Evolutionary conservation across 1,140 invertebrate genomes (phyloP).

Genomic region (Andrena cerasifolii): DNA sequence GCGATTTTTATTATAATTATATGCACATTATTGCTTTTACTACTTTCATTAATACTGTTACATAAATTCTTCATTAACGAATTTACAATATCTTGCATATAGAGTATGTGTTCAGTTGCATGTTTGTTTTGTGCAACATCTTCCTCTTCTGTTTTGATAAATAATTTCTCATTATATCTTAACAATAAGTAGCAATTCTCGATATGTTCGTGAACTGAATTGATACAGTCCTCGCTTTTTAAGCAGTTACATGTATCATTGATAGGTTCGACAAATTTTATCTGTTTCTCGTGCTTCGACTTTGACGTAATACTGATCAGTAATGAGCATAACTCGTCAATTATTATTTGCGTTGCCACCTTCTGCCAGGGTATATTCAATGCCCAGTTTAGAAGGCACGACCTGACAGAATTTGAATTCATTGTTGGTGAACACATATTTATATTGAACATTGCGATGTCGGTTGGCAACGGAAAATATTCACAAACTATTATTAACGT

Average conservation of each 20-base stretch:
- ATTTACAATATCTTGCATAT: slow-evolving; percentile 50
- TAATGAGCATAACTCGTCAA: slow-evolving; percentile 65
- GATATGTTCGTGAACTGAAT: slow-evolving; percentile 50
- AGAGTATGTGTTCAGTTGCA: slow-evolving; percentile 32
- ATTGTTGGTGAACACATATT: slow-evolving; percentile 28
- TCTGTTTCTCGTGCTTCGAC: slow-evolving; percentile 63
- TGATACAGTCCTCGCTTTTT: background rate
- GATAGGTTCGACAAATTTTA: slow-evolving; percentile 1
- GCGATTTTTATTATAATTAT: slow-evolving; percentile 61
- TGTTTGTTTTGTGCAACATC: background rate
- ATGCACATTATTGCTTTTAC: slow-evolving; percentile 47
- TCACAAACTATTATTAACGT: slow-evolving; percentile 74
- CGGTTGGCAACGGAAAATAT: slow-evolving; percentile 58
- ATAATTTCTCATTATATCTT: slow-evolving; percentile 53
- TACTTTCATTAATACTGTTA: slow-evolving; percentile 32
- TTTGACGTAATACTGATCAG: slow-evolving; percentile 71
- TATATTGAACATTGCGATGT: slow-evolving; percentile 51
- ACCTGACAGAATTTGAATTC: slow-evolving; percentile 62
- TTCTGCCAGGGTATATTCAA: slow-evolving; percentile 58
- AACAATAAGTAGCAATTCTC: slow-evolving; percentile 62
- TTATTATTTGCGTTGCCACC: slow-evolving; percentile 31
- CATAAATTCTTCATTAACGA: slow-evolving; percentile 53
- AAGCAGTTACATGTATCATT: slow-evolving; percentile 29
- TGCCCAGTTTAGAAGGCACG: slow-evolving; percentile 66
- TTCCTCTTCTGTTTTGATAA: background rate